These are phyloP conservation scores for Oplegnathus fasciatus DNA, from an alignment of 2,113 vertebrate species.

Conservation along the genomic window DNA sequence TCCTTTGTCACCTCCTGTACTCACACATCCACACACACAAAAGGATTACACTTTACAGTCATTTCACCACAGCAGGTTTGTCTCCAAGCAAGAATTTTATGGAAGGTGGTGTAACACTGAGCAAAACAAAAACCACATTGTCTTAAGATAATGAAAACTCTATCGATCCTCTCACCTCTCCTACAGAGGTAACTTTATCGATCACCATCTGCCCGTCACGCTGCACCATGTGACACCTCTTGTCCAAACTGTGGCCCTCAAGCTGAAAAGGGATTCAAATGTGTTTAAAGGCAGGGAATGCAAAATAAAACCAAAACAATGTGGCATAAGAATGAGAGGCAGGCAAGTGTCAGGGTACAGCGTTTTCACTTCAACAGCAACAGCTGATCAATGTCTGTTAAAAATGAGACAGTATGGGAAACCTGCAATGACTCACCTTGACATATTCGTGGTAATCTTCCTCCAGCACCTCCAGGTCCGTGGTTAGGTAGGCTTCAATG, in stretches of 20 bases:
- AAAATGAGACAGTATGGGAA: neutral
- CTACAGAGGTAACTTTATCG: constrained; percentile 81
- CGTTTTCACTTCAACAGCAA: neutral
- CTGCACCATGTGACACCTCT: constrained; percentile 83
- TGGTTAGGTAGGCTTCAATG: constrained; percentile 83
- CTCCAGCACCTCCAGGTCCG: constrained; percentile 85
- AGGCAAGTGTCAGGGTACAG: neutral
- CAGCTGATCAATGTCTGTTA: neutral
- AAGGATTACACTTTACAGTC: neutral
- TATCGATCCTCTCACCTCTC: constrained; percentile 83
- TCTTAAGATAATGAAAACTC: neutral
- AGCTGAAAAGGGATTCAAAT: constrained; percentile 76
- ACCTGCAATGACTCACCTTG: constrained; percentile 78
- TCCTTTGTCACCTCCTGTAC: constrained; percentile 79
- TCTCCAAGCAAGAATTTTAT: neutral
- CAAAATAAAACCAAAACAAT: neutral
- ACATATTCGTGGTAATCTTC: constrained; percentile 88
- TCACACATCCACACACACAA: neutral
- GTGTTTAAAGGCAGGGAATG: neutral
- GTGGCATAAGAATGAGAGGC: neutral
- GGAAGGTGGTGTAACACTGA: neutral
- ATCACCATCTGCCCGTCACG: constrained; percentile 81
- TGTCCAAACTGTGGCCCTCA: constrained; percentile 80
- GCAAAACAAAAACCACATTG: neutral
- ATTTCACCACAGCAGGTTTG: neutral